These are phyloP conservation scores for Trichopria drosophilae DNA, from an alignment of 2,888 invertebrate genomes.

Conservation along the genomic window DNA sequence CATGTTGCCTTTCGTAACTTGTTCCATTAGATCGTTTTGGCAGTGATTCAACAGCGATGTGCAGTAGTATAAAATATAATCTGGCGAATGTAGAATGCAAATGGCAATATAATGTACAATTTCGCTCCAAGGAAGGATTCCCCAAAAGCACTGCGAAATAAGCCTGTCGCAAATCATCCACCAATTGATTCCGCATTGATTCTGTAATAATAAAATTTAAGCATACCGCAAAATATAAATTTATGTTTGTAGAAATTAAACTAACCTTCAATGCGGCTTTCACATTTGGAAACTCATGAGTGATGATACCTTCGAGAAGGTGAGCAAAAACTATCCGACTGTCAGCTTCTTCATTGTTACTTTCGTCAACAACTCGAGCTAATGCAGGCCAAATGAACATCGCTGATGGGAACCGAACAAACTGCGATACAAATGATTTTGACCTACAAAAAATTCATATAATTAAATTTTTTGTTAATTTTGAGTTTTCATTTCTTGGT, in stretches of 20 bases:
- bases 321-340: constrained; percentile 49
- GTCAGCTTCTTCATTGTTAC: constrained; percentile 42
- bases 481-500: neutral
- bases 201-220: constrained; percentile 37
- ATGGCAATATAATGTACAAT: constrained; percentile 51
- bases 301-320: constrained; percentile 48
- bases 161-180: constrained; percentile 53
- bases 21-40: constrained; percentile 43
- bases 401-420: constrained; percentile 50
- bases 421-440: constrained; percentile 48
- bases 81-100: constrained; percentile 51
- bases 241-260: constrained; percentile 11
- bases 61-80: constrained; percentile 54
- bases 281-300: constrained; percentile 46
- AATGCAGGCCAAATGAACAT: constrained; percentile 51
- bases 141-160: constrained; percentile 52
- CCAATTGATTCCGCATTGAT: constrained; percentile 50
- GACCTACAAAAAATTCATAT: constrained; percentile 42
- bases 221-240: neutral
- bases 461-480: constrained; percentile 3
- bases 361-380: constrained; percentile 45
- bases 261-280: constrained; percentile 52
- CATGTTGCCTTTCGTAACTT: constrained; percentile 44
- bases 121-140: constrained; percentile 52
- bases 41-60: constrained; percentile 49